Evolutionary conservation across 2,888 invertebrate species (phyloP), one percentile per base, ranked within the genome.

Genomic region (Neelides folsomi): DNA sequence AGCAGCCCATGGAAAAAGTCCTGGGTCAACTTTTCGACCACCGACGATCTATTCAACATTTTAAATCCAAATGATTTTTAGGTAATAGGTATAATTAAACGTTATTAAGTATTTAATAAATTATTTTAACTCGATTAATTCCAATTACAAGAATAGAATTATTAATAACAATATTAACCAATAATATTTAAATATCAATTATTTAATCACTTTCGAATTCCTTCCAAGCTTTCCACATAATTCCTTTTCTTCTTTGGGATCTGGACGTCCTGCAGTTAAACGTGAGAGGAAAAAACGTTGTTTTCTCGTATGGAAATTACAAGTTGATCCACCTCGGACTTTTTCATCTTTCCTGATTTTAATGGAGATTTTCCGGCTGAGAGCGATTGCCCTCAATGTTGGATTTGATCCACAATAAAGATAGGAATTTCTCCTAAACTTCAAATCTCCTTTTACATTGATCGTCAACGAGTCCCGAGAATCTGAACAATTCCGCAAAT

Each of bases 1-100:
- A 9, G 55, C 57, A 4, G 55, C 56, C 61, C 63, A 63, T 5
- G 64, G 64, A 37, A 64, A 64, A 8, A 63, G 49, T 3, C 61
- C 61, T 5, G 59, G 58, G 46, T 59, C 55, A 10, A 58, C 57
- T 10, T 51, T 42, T 12, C 57, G 47, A 5, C 64, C 64, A 3
- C 64, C 64, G 19, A 64, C 53, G 39, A 64, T 64, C 59, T 63
- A 40, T 7, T 8, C n/a, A 49, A 49, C 20, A 27, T 3, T 2
- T 36, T 47, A 36, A 16, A 18, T 13, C 16, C 3, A 12, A 15
- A 8, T n/a, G 15, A n/a, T 9, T 40, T 9, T 40, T n/a, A 13
- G n/a, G 40, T 7, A 16, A 40, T 7, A 7, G n/a, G n/a, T 40
- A 9, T 7, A 16, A n/a, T 10, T 40, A 16, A 10, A 40, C 40